Evolutionary conservation across 1,140 invertebrate genomes (phyloP), one percentile per base, ranked within the genome.

Genomic region (Anastatus disparis): DNA sequence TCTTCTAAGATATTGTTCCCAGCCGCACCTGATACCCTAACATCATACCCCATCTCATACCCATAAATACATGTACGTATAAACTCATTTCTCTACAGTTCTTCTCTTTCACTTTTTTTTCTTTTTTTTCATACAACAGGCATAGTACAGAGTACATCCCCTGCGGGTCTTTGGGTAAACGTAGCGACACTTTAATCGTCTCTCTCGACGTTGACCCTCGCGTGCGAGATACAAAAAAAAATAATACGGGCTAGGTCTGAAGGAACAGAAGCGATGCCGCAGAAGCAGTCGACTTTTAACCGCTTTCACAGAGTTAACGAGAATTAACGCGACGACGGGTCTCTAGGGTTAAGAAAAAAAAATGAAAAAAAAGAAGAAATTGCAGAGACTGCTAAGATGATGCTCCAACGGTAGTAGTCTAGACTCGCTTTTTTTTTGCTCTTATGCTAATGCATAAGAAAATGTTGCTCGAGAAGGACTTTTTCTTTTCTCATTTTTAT

Each of bases 291-390:
- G 64, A 40, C 27, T 68, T 42, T 50, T 20, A 38, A 40, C 65
- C 40, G 40, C 56, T 68, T 59, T 68, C 55, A n/a, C 44, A 58
- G 42, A 35, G 40, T 68, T 68, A 68, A 68, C 53, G 55, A 68
- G 65, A 68, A 68, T 68, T 68, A 68, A 68, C 56, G 65, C 53
- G 53, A n/a, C 22, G 65, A 44, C 31, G 4, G 31, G 4, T 35
- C 4, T 10, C 31, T 35, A 10, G 31, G 31, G 4, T 4, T 10
- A 35, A 35, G 31, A 35, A 35, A 6, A 35, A n/a, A n/a, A n/a
- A n/a, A n/a, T 35, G 10, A 35, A 35, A 35, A 35, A 10, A 35
- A 35, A 4, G 4, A 35, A 35, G 31, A 35, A 35, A 35, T 35
- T 35, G 31, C 31, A 10, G 31, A 35, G n/a, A n/a, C n/a, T n/a